Conservation (phyloP, 2,888 invertebrate species). For the Microchrysa polita region DNA sequence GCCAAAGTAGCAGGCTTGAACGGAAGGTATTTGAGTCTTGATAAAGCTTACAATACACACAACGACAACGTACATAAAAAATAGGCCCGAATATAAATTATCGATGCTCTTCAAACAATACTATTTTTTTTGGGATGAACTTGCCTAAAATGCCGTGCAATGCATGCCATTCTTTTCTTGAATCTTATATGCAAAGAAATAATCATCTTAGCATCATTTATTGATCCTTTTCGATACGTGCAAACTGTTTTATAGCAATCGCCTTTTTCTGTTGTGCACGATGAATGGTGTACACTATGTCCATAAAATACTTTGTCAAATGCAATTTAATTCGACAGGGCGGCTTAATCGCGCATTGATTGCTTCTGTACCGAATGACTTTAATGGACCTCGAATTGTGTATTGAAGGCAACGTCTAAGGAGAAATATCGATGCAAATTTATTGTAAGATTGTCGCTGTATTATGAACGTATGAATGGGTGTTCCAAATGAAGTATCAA, state of each 20-base stretch:
- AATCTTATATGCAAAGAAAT: conserved; percentile 26
- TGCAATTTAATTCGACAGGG: conserved; percentile 51
- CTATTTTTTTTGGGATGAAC: no score
- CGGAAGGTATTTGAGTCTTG: no score
- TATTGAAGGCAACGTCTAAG: not conserved
- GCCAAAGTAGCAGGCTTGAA: no score
- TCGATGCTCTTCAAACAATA: no score
- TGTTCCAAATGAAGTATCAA: no score
- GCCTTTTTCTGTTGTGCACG: not conserved
- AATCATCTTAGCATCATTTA: conserved; percentile 36
- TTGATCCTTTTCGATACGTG: conserved; percentile 12
- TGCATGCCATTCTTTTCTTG: not conserved
- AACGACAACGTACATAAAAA: no score
- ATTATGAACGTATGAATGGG: no score
- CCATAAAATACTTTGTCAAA: conserved; percentile 51
- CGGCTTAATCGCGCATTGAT: conserved; percentile 50
- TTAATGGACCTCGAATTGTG: conserved; percentile 24
- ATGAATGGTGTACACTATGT: conserved; percentile 20
- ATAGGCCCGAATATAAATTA: no score
- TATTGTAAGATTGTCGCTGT: no score
- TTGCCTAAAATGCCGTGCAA: no score
- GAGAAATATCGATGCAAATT: conserved; percentile 6
- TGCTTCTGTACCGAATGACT: conserved; percentile 42
- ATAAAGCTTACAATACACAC: no score
- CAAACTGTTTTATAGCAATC: not conserved